Percentiles rank a stretch among this genome's conserved stretches.
Conservation (phyloP, 2,113 vertebrate species). For the Trematocara zebra region DNA sequence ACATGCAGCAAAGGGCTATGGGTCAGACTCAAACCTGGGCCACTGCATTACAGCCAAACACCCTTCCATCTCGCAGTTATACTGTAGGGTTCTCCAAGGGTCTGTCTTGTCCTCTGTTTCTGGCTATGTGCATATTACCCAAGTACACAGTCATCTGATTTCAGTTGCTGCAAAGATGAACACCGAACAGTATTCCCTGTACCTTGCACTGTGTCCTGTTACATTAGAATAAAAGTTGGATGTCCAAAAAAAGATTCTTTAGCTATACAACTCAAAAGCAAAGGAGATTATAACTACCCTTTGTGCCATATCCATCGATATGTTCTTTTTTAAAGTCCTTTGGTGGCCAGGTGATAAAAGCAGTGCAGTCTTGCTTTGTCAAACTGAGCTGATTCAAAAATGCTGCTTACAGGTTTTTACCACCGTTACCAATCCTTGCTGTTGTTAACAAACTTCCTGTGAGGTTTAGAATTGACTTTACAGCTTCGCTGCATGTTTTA, state of each 20-base stretch:
- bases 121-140: background rate
- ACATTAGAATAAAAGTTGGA: background rate
- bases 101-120: background rate
- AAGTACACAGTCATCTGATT: background rate
- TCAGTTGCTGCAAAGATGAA: background rate
- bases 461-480: background rate
- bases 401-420: background rate
- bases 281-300: background rate
- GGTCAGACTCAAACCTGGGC: background rate
- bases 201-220: background rate
- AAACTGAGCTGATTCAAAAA: background rate
- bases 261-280: background rate
- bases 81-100: background rate
- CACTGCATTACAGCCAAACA: background rate
- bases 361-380: background rate
- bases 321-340: rapidly evolving
- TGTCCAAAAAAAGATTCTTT: background rate
- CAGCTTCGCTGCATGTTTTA: background rate
- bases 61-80: background rate
- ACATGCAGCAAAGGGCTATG: background rate
- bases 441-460: background rate
- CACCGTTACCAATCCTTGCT: background rate
- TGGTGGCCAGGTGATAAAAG: background rate
- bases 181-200: background rate
- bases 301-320: background rate